Evolutionary conservation across 2,888 invertebrate species (phyloP).

Genomic region (Gortyna flavago): DNA sequence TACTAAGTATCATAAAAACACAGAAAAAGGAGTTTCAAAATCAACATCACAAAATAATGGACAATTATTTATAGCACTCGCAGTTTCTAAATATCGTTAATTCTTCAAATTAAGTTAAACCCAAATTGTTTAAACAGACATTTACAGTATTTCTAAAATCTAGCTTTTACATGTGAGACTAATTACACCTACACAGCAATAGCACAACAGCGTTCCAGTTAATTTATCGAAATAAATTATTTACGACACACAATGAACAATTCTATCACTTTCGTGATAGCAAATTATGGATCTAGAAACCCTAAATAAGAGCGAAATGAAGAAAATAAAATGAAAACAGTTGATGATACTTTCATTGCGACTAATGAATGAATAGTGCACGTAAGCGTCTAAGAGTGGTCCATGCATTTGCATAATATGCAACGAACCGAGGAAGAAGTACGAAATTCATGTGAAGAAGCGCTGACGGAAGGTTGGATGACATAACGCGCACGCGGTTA

Average conservation of each 20-base stretch:
- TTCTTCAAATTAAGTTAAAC: slow-evolving; percentile 23
- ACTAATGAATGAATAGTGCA: slow-evolving; percentile 83
- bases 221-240: slow-evolving; percentile 46
- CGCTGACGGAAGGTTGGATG: slow-evolving; percentile 83
- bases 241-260: slow-evolving; percentile 60
- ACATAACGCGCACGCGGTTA: slow-evolving; percentile 87
- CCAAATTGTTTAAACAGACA: slow-evolving; percentile 18
- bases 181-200: slow-evolving; percentile 52
- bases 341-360: slow-evolving; percentile 62
- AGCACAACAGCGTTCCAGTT: slow-evolving; percentile 42
- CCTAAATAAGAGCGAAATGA: slow-evolving; percentile 63
- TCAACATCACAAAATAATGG: slow-evolving; percentile 28
- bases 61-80: slow-evolving; percentile 12
- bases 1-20: slow-evolving; percentile 6
- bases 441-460: slow-evolving; percentile 85
- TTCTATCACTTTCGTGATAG: slow-evolving; percentile 56
- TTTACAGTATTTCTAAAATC: slow-evolving; percentile 21
- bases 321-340: slow-evolving; percentile 51
- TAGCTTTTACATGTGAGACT: slow-evolving; percentile 40
- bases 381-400: slow-evolving; percentile 88
- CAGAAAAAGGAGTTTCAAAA: not conserved
- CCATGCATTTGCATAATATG: slow-evolving; percentile 83
- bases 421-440: slow-evolving; percentile 88
- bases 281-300: slow-evolving; percentile 57
- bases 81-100: slow-evolving; percentile 6